A percentile compares a stretch with the other conserved stretches of the same genome.
Conservation (phyloP, 2,888 invertebrate species). For the Erpobdella octoculata region DNA sequence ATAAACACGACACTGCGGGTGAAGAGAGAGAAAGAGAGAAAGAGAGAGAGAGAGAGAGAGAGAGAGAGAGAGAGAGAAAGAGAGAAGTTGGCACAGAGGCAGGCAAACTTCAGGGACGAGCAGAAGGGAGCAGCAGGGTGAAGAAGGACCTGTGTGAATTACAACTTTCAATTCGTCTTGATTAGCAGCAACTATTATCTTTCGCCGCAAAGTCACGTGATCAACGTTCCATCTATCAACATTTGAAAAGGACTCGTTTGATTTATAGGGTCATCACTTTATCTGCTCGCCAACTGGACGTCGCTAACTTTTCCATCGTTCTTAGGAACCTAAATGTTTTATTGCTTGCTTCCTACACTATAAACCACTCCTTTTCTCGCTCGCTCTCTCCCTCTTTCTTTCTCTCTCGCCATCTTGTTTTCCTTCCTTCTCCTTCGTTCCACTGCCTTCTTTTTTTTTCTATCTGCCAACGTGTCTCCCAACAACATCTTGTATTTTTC, state of each 20-base stretch:
- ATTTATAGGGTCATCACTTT: slow-evolving; percentile 35
- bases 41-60: too few relatives aligned
- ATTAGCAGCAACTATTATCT: slow-evolving; percentile 29
- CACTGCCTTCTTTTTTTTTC: background rate
- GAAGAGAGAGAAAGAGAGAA: too few relatives aligned
- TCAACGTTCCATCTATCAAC: slow-evolving; percentile 31
- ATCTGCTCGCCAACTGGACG: slow-evolving; percentile 27
- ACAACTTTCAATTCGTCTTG: slow-evolving; percentile 28
- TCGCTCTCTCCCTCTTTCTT: background rate
- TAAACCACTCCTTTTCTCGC: slow-evolving; percentile 13
- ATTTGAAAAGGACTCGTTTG: slow-evolving; percentile 31
- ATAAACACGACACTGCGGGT: too few relatives aligned
- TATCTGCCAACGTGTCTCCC: too few relatives aligned
- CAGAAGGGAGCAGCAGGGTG: background rate
- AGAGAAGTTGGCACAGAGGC: background rate
- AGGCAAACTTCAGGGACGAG: background rate
- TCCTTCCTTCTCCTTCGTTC: background rate
- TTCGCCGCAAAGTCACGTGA: slow-evolving; percentile 23
- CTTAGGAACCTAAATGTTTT: slow-evolving; percentile 28
- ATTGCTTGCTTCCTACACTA: slow-evolving; percentile 20
- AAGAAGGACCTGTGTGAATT: slow-evolving; percentile 14
- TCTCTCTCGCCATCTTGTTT: background rate
- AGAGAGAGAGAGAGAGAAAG: too few relatives aligned
- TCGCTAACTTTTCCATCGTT: slow-evolving; percentile 13
- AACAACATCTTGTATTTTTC: background rate